Percentiles rank a stretch among this genome's conserved stretches.
phyloP scores from a whole-genome alignment of 2,888 invertebrate species.

The Rhamphomyia laevipes region DNA sequence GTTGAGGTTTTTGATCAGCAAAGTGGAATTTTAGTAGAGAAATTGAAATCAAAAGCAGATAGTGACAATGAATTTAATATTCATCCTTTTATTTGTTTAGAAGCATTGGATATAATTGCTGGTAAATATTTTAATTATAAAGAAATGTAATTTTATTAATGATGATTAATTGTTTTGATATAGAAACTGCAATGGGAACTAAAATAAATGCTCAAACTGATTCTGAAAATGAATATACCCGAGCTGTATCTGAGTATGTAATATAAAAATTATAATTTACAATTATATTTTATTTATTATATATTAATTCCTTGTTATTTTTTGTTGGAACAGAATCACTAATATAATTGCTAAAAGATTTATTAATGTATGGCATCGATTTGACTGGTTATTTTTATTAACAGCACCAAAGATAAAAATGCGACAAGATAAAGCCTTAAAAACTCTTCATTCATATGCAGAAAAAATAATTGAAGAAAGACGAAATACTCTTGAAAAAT shows the following conservation, averaged over 20 bases:
- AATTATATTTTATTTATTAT: background rate
- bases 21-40: constrained; percentile 43
- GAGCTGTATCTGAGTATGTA: constrained; percentile 52
- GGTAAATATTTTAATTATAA: constrained; percentile 12
- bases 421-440: constrained; percentile 19
- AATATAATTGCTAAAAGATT: constrained; percentile 24
- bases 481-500: constrained; percentile 18
- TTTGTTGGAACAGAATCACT: constrained; percentile 21
- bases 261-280: background rate
- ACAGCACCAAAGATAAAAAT: constrained; percentile 13
- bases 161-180: constrained; percentile 29
- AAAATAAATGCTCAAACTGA: constrained; percentile 43
- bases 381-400: constrained; percentile 24
- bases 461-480: constrained; percentile 27
- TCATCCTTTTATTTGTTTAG: constrained; percentile 47
- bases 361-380: constrained; percentile 24
- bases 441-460: constrained; percentile 29
- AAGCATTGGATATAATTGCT: constrained; percentile 46
- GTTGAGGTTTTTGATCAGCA: constrained; percentile 57
- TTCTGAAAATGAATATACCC: constrained; percentile 54
- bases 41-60: constrained; percentile 39
- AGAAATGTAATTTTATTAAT: background rate
- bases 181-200: constrained; percentile 31
- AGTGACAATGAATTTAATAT: constrained; percentile 40
- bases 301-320: background rate